Evolutionary conservation across 2,113 vertebrate species (phyloP).

Genomic region (Lycaon pictus): DNA sequence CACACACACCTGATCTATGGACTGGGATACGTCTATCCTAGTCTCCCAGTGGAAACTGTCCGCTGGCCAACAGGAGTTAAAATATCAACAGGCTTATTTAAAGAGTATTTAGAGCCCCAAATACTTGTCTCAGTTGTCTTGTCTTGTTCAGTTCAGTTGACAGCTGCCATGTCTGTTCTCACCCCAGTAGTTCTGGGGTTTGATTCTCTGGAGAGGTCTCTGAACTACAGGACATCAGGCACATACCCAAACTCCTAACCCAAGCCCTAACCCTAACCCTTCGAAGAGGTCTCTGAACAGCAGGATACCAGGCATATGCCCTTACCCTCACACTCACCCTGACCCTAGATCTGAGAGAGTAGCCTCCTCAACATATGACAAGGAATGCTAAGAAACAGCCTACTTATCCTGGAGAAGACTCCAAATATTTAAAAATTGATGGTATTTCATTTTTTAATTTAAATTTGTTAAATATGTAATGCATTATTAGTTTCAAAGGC

Average conservation of each 20-base stretch:
- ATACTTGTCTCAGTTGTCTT: background rate
- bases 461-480: no score
- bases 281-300: background rate
- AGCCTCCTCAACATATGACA: background rate
- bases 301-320: background rate
- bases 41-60: background rate
- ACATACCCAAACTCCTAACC: background rate
- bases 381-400: background rate
- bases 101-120: background rate
- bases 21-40: background rate
- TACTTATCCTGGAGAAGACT: background rate
- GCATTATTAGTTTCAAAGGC: no score
- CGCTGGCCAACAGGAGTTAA: background rate
- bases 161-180: background rate
- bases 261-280: background rate
- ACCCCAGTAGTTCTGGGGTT: background rate
- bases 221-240: background rate
- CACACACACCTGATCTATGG: background rate
- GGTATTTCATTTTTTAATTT: background rate
- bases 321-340: no score
- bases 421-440: background rate
- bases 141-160: background rate
- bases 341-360: background rate
- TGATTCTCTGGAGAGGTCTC: background rate
- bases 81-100: background rate